phyloP scores from a whole-genome alignment of 2,113 vertebrate species.

The Xenopus laevis region DNA sequence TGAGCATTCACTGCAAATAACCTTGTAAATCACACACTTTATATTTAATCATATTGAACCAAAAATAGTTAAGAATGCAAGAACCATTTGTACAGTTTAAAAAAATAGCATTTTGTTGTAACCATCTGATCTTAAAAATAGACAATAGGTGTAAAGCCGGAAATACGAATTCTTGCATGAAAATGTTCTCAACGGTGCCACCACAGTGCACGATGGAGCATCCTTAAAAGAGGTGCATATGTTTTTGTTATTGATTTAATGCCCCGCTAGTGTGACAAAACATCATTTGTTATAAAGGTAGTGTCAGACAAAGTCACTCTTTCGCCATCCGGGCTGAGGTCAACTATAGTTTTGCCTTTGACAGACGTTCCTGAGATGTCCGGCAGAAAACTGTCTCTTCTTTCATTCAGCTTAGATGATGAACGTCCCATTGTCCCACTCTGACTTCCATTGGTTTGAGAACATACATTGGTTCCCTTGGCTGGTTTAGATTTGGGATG shows the following conservation, averaged over 20 bases:
- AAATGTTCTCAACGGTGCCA: conserved; percentile 40
- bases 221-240: conserved; percentile 31
- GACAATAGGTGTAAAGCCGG: conserved; percentile 54
- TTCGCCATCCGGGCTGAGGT: conserved; percentile 45
- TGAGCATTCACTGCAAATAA: conserved; percentile 39
- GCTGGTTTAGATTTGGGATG: conserved; percentile 71
- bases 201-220: neutral
- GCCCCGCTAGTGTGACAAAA: conserved; percentile 16
- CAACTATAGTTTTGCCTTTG: conserved; percentile 45
- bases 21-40: conserved; percentile 50
- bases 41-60: conserved; percentile 53
- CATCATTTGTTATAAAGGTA: conserved; percentile 29
- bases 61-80: conserved; percentile 57
- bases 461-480: conserved; percentile 61
- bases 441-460: conserved; percentile 73
- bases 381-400: conserved; percentile 44
- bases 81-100: conserved; percentile 52
- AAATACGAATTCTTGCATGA: conserved; percentile 47
- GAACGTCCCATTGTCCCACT: conserved; percentile 63
- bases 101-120: conserved; percentile 57
- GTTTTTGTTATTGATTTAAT: conserved; percentile 2
- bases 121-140: conserved; percentile 63
- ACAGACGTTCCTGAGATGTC: conserved; percentile 48
- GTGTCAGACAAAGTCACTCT: conserved; percentile 30
- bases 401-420: conserved; percentile 55